Evolutionary conservation across 2,888 invertebrate genomes (phyloP), one percentile per base, ranked within the genome.

Genomic region (Scaptomyza cyrtandrae): DNA sequence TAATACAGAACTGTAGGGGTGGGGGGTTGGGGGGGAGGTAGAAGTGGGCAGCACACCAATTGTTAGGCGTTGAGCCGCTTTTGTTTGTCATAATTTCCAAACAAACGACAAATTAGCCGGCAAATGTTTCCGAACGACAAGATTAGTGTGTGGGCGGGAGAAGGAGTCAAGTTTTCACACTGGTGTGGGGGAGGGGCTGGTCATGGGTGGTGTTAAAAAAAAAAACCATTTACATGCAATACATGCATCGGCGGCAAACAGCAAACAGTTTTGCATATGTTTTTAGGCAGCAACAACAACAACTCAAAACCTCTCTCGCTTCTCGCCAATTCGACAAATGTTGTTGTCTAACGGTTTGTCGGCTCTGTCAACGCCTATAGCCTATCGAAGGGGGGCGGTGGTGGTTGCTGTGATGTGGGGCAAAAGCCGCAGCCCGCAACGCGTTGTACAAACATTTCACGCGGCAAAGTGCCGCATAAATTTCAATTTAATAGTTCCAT

Each of bases 371-470:
- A 84, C 83, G 88, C 83, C 86, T 77, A 67, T 57, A 44, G 64
- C 61, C 72, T 69, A 72, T 68, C 69, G 69, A 46, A 58, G 9
- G 29, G 33, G 10, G 5, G 35, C 5, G n/a, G 3, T 16, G 16
- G 0, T 27, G 9, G 27, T 9, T 5, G 46, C 0, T 10, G 33
- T 9, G 24, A 39, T 6, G 41, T 7, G 39, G n/a, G 19, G 39
- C 37, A 70, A 70, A 71, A 85, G 85, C 82, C 87, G 80, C 88
- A 84, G 63, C 88, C 88, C 87, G 80, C 88, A 84, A 88, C 88
- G 86, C 87, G 83, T 84, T 84, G 83, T 84, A 88, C 88, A 86
- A 84, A 87, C 83, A 84, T 84, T 84, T 84, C 83, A 84, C 83
- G 83, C 83, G 88, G 83, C 83, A 88, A 84, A 84, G 83, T 84